Evolutionary conservation across 2,888 invertebrate genomes (phyloP).

Genomic region (Orthosia cruda): DNA sequence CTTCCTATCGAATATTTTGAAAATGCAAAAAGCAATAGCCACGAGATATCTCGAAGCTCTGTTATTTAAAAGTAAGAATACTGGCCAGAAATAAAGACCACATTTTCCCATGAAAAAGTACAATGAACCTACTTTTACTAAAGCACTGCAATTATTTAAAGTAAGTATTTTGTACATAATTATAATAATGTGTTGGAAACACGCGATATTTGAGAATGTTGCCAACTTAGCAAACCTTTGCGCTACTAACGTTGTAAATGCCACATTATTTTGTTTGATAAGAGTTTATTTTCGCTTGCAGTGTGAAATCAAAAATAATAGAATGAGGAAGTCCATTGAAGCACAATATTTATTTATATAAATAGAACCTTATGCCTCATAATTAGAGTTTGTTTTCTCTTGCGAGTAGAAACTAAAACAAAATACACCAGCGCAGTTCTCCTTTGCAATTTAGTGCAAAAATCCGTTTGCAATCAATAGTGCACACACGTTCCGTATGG

Average conservation of each 20-base stretch:
- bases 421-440: conserved; percentile 19
- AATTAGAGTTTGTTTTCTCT: conserved; percentile 24
- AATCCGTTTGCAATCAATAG: conserved; percentile 51
- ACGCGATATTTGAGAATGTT: conserved; percentile 42
- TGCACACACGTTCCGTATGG: conserved; percentile 43
- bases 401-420: background rate
- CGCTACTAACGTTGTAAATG: background rate
- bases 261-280: background rate
- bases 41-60: background rate
- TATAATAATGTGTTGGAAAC: conserved; percentile 38
- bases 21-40: no score
- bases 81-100: conserved; percentile 5
- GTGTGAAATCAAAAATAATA: background rate
- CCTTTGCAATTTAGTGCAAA: conserved; percentile 38
- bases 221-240: conserved; percentile 15
- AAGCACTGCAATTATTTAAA: conserved; percentile 18
- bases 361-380: background rate
- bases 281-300: conserved; percentile 18
- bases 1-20: no score
- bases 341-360: background rate
- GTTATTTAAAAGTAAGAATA: background rate
- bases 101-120: conserved; percentile 17
- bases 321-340: background rate
- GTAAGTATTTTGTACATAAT: conserved; percentile 29
- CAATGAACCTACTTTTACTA: conserved; percentile 31